A percentile compares a stretch with the other conserved stretches of the same genome.
phyloP scores from a whole-genome alignment of 2,797 vertebrate species.

The Anas bahamensis region DNA sequence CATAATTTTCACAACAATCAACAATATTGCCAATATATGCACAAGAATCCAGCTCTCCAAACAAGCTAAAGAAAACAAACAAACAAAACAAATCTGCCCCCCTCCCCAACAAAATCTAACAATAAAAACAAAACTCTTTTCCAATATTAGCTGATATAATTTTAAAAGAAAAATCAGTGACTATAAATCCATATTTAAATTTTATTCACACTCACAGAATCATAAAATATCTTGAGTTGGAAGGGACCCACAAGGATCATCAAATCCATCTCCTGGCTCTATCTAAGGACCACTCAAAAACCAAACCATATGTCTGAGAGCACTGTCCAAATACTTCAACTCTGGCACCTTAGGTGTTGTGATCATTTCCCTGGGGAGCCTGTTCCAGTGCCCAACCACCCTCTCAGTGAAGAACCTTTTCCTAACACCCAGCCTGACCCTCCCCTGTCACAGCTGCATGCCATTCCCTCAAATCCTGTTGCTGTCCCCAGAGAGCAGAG shows the following conservation, averaged over 20 bases:
- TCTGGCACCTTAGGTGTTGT: neutral
- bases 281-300: neutral
- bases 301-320: neutral
- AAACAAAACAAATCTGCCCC: rapidly evolving
- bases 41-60: neutral
- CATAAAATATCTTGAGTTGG: neutral
- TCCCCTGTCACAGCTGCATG: neutral
- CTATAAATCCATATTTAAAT: neutral
- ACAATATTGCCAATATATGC: neutral
- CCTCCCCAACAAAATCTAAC: neutral
- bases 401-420: too few relatives aligned
- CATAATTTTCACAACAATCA: neutral
- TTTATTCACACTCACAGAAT: neutral
- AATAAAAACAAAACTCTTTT: neutral
- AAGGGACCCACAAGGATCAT: neutral
- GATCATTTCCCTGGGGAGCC: neutral
- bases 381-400: neutral
- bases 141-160: neutral
- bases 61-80: neutral
- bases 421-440: neutral
- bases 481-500: neutral
- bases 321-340: neutral
- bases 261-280: neutral
- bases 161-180: neutral
- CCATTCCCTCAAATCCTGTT: neutral